Conservation (phyloP, 2,797 vertebrate genomes). For the Pseudochaenichthys georgianus region DNA sequence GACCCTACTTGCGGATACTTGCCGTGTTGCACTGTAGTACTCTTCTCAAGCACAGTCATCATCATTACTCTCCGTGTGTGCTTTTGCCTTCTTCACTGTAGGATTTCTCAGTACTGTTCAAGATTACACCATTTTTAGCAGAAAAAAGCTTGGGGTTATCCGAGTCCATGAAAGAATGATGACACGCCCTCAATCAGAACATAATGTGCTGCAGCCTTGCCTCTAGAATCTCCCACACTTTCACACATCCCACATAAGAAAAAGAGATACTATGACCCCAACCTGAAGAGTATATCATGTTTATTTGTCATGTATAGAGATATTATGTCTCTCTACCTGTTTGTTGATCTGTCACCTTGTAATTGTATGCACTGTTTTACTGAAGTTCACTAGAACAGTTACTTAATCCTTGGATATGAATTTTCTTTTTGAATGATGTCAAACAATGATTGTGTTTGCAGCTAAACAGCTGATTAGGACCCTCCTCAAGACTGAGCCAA, state of each 20-base stretch:
- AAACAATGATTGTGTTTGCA: constrained; percentile 63
- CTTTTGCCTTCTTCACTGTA: neutral
- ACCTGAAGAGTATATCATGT: no score
- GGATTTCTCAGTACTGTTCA: neutral
- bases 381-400: neutral
- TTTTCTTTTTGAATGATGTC: neutral
- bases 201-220: neutral
- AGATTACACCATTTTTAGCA: neutral
- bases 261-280: neutral
- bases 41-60: neutral
- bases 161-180: neutral
- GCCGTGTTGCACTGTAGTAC: neutral
- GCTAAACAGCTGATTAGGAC: constrained; percentile 96
- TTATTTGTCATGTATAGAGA: neutral
- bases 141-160: neutral
- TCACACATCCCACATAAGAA: no score
- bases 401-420: neutral
- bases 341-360: neutral
- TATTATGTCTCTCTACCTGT: neutral
- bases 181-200: no score
- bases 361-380: neutral
- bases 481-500: constrained; percentile 96
- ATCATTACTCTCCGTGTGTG: neutral
- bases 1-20: accelerated
- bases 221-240: neutral